These are phyloP conservation scores for Gyrodactylus salaris DNA, from an alignment of 1,140 invertebrate genomes.

Conservation along the genomic window DNA sequence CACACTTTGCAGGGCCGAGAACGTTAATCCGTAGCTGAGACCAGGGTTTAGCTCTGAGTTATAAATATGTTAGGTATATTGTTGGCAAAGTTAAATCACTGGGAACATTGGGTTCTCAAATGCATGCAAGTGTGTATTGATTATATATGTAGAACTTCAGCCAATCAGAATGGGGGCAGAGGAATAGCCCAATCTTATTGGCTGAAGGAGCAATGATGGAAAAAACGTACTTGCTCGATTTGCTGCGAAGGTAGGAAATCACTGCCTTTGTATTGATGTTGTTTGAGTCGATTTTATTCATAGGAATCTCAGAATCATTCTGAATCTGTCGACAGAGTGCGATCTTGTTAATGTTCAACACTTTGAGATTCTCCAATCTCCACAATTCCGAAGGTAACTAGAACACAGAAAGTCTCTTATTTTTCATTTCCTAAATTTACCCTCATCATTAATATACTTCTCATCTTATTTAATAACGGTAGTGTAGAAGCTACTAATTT, in stretches of 20 bases:
- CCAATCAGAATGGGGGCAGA: not conserved
- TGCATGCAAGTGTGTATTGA: not conserved
- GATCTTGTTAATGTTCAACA: not conserved
- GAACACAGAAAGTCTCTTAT: not conserved
- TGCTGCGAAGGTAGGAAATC: not conserved
- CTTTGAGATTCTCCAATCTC: not conserved
- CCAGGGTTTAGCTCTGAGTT: not conserved
- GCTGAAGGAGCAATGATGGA: too few species aligned
- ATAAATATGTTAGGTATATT: not conserved
- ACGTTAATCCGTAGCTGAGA: not conserved
- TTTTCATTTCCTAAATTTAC: too few species aligned
- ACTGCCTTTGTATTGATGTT: not conserved
- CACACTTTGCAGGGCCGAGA: not conserved
- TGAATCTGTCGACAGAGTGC: not conserved
- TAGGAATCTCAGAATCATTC: not conserved
- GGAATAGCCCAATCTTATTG: not conserved
- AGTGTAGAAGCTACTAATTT: not conserved
- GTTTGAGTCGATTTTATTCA: not conserved
- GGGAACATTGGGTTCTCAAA: not conserved
- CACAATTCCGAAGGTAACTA: not conserved
- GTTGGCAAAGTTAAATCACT: not conserved
- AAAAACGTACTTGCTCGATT: not conserved
- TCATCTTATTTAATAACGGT: not conserved
- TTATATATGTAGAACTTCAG: not conserved
- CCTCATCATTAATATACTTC: too few species aligned